Conservation (phyloP, 1,140 invertebrate species). For the Ectropis grisescens region DNA sequence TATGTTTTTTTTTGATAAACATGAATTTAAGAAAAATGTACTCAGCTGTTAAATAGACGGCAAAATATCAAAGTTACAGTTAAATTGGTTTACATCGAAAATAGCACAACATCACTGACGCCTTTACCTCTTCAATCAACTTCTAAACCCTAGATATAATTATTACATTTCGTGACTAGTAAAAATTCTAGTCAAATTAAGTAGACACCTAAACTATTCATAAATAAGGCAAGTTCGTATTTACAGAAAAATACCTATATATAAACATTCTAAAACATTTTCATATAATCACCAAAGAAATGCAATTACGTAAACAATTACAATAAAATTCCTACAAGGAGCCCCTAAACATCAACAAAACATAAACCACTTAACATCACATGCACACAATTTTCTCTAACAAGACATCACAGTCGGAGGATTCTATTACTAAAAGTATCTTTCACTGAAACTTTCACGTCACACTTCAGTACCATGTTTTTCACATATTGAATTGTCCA, state of each 20-base stretch:
- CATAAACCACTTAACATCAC: conserved; percentile 35
- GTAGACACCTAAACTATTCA: conserved; percentile 29
- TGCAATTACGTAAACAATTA: conserved; percentile 24
- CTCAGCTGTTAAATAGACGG: no score
- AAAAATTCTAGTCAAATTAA: conserved; percentile 56
- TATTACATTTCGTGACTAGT: conserved; percentile 50
- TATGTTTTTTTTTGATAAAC: no score
- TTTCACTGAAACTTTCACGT: conserved; percentile 8
- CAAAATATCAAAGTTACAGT: no score
- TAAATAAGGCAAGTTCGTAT: conserved; percentile 60
- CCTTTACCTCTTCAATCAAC: no score
- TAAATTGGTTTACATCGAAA: no score
- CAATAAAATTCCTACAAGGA: conserved; percentile 28
- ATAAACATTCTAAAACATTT: conserved; percentile 39
- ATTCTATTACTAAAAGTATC: conserved; percentile 30
- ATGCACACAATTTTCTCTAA: conserved; percentile 56
- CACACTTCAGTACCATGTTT: conserved; percentile 16
- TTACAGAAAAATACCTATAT: conserved; percentile 55
- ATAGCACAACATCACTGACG: no score
- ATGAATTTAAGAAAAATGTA: no score
- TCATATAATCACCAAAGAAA: conserved; percentile 40
- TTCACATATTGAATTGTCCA: conserved; percentile 6
- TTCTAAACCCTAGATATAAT: conserved; percentile 9
- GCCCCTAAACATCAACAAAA: conserved; percentile 52
- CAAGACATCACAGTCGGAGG: conserved; percentile 67